Evolutionary conservation across 2,888 invertebrate species (phyloP), one percentile per base, ranked within the genome.

Genomic region (Polia nebulosa): DNA sequence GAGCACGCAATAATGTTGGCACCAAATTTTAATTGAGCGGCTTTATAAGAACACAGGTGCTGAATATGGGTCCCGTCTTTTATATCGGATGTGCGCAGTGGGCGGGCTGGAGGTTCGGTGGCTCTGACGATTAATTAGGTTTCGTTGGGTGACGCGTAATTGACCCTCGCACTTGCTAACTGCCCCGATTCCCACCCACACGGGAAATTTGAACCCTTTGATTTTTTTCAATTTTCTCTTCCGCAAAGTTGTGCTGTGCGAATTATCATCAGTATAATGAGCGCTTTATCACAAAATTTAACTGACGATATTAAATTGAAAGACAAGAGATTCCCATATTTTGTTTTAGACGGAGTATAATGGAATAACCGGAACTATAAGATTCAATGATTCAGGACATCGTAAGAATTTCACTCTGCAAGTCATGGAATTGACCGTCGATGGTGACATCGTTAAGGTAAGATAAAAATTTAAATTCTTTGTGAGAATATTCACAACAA

Each of bases 371-470:
- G 99, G 99, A 47, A 97, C 97, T 89, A 97, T 99, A 86, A 97
- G 97, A 78, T 99, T 99, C 95, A 97, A 97, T 90, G 98, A 98
- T 80, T 97, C 97, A 85, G 99, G 99, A 29, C 96, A 97, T 81
- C 96, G 99, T 65, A 97, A 97, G 88, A 98, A 99, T 95, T 99
- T 98, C 91, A 97, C 98, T 0, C 95, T 99, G 65, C 98, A 98
- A 90, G 97, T 98, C 74, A 97, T 99, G 83, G 98, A 98, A 93
- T 97, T 99, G 97, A 98, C 98, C 17, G 97, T 98, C 67, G 98
- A 98, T 83, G 98, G 98, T 85, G 98, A 98, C 32, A 97, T 98
- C 97, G 97, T 98, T 15, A 98, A 98, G 96, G 97, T 97, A 90
- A 92, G 91, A 57, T 13, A 36, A 27, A n/a, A 8, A 27, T 29